These are phyloP conservation scores for Cervus canadensis DNA, from an alignment of 2,113 vertebrate species.

Conservation along the genomic window DNA sequence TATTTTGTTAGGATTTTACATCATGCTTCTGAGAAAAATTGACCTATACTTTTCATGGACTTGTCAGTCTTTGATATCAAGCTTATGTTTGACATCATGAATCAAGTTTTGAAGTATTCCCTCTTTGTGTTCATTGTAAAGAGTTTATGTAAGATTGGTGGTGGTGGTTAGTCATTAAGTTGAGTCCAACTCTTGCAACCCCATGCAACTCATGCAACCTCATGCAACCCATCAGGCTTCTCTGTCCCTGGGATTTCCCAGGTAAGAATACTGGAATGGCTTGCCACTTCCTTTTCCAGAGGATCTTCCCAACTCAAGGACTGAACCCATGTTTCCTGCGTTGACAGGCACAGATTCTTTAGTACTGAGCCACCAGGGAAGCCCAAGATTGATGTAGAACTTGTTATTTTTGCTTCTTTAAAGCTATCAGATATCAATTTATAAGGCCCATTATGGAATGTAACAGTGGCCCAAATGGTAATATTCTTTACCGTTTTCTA, in stretches of 20 bases:
- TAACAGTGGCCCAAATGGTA: background rate
- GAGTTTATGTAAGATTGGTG: background rate
- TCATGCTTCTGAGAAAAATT: background rate
- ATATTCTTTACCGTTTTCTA: background rate
- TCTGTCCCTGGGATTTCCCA: background rate
- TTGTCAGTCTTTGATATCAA: background rate
- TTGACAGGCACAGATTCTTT: background rate
- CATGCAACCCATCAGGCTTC: accelerated
- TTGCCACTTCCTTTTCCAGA: background rate
- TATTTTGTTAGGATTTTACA: background rate
- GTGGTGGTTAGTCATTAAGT: background rate
- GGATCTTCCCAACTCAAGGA: background rate
- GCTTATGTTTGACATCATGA: background rate
- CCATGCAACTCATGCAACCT: background rate
- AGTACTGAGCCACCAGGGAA: background rate
- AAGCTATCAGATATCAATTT: background rate
- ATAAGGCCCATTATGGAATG: background rate
- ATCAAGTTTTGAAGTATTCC: background rate
- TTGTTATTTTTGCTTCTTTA: background rate
- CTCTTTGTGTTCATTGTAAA: background rate
- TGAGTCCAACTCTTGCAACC: background rate
- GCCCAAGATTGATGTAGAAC: background rate
- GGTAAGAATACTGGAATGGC: background rate
- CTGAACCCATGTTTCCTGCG: background rate
- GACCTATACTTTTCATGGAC: background rate